Evolutionary conservation across 2,113 vertebrate genomes (phyloP).

Genomic region (Sinocyclocheilus anophthalmus): DNA sequence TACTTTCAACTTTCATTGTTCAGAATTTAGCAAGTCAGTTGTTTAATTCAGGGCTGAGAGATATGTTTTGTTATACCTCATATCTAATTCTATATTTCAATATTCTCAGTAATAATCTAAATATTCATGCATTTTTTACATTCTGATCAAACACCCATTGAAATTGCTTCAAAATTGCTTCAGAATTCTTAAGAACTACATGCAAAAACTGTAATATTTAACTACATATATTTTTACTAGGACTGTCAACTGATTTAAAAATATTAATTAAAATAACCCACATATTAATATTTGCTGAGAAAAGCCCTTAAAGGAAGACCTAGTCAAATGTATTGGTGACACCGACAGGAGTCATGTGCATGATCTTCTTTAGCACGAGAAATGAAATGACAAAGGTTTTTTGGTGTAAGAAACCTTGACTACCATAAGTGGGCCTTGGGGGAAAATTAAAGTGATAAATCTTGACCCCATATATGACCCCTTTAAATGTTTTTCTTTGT

Average conservation of each 20-base stretch:
- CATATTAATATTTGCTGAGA: not conserved
- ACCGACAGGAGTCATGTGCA: not conserved
- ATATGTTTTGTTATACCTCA: not conserved
- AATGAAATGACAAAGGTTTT: not conserved
- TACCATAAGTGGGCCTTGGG: not conserved
- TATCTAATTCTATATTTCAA: not conserved
- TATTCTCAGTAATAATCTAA: not conserved
- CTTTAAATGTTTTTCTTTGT: not conserved
- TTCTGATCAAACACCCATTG: not conserved
- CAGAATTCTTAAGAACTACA: not conserved
- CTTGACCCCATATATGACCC: not conserved
- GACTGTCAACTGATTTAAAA: not conserved
- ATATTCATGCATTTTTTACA: not conserved
- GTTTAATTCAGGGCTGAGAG: not conserved
- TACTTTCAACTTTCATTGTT: not conserved
- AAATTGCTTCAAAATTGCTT: not conserved
- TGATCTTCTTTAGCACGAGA: not conserved
- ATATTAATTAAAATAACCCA: not conserved
- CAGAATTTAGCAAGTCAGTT: not conserved
- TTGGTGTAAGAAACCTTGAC: not conserved
- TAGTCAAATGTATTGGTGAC: not conserved
- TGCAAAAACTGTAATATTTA: not conserved
- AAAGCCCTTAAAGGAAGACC: not conserved
- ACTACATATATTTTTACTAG: not conserved
- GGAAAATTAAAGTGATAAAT: not conserved